phyloP scores from a whole-genome alignment of 2,113 vertebrate genomes.

The Tetrao urogallus region DNA sequence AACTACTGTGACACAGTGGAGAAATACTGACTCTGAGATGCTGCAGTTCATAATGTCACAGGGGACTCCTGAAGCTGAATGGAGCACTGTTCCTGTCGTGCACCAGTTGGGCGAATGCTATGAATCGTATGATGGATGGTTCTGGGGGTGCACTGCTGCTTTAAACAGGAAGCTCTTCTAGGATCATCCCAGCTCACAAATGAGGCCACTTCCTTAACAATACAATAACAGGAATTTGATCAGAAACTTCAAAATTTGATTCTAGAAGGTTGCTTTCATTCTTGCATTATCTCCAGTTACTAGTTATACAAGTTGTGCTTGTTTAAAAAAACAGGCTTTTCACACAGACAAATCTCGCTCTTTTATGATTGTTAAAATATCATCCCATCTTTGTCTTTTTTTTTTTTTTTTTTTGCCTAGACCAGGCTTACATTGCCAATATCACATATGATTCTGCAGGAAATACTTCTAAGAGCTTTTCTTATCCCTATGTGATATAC shows the following conservation, averaged over 20 bases:
- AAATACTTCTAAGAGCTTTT: background rate
- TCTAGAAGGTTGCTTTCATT: background rate
- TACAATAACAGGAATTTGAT: constrained; percentile 63
- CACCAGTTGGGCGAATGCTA: background rate
- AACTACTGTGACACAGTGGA: background rate
- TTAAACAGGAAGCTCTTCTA: constrained; percentile 66
- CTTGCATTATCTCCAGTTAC: background rate
- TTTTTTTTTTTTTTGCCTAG: background rate
- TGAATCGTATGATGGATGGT: constrained; percentile 7
- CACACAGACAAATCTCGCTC: background rate
- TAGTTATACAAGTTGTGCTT: background rate
- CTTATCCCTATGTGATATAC: background rate
- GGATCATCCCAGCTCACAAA: background rate
- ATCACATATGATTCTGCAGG: background rate
- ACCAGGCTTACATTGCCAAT: background rate
- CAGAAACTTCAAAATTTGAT: constrained; percentile 40
- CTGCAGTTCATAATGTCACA: background rate
- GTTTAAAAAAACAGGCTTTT: background rate
- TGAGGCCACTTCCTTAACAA: constrained; percentile 48
- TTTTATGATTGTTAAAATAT: background rate
- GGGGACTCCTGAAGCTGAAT: background rate
- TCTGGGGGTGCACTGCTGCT: background rate
- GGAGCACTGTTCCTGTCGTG: background rate
- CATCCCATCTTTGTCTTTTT: background rate
- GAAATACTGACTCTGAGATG: background rate